Conservation (phyloP, 2,888 invertebrate species). For the Troilus luridus region DNA sequence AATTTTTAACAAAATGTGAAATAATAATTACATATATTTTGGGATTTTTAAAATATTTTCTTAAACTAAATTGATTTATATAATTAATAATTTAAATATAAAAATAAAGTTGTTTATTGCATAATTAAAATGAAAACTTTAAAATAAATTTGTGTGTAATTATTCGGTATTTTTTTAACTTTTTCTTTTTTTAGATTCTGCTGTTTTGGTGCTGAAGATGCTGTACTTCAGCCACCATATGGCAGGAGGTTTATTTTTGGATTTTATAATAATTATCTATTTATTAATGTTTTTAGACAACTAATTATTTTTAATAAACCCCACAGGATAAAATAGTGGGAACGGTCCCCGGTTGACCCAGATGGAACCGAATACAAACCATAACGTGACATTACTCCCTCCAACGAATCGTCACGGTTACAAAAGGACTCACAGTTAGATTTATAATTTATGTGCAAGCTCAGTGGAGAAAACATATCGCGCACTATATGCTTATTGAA, state of each 20-base stretch:
- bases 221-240: background rate
- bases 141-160: too few relatives aligned
- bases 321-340: background rate
- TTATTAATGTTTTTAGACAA: background rate
- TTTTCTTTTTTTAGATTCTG: background rate
- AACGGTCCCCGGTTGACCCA: background rate
- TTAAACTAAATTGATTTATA: too few relatives aligned
- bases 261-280: too few relatives aligned
- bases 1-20: too few relatives aligned
- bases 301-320: background rate
- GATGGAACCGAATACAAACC: slow-evolving; percentile 5
- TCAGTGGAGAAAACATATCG: slow-evolving; percentile 9
- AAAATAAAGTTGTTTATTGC: too few relatives aligned
- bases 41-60: too few relatives aligned
- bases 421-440: background rate
- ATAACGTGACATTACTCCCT: slow-evolving; percentile 18
- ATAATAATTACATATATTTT: too few relatives aligned
- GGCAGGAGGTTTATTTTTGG: background rate
- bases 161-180: background rate
- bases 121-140: too few relatives aligned
- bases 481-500: background rate
- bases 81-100: too few relatives aligned
- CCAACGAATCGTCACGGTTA: background rate
- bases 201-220: background rate
- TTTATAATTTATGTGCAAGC: background rate